Conservation (phyloP, 2,797 vertebrate species). For the Phrynocephalus forsythii region DNA sequence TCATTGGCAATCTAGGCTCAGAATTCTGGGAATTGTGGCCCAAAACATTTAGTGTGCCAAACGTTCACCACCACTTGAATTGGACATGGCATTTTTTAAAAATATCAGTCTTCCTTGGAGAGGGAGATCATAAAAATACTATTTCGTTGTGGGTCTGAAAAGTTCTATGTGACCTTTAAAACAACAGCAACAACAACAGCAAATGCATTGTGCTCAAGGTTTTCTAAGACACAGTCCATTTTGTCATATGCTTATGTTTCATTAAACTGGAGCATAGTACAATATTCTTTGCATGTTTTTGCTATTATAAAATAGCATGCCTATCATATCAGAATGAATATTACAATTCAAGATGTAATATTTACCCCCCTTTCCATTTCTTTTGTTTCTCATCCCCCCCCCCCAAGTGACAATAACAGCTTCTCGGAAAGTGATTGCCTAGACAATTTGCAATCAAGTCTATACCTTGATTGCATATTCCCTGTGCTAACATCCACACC, state of each 20-base stretch:
- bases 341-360: conserved; percentile 17
- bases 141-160: background rate
- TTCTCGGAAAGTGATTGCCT: background rate
- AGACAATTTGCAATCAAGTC: background rate
- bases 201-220: background rate
- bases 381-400: background rate
- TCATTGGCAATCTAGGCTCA: too few species aligned
- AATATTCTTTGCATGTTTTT: background rate
- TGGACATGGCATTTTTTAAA: too few species aligned
- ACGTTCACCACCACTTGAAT: too few species aligned
- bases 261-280: background rate
- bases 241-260: background rate
- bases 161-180: background rate
- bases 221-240: background rate
- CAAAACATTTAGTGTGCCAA: too few species aligned
- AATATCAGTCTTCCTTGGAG: background rate
- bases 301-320: background rate
- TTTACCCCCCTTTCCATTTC: rapidly evolving
- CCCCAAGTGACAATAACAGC: background rate
- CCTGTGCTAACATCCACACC: background rate
- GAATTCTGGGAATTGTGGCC: too few species aligned
- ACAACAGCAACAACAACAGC: background rate
- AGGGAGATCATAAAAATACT: background rate
- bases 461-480: background rate
- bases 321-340: background rate